Percentiles rank a stretch among this genome's conserved stretches.
These are phyloP conservation scores for Diarsia brunnea DNA, from an alignment of 2,888 invertebrate species.

Conservation along the genomic window DNA sequence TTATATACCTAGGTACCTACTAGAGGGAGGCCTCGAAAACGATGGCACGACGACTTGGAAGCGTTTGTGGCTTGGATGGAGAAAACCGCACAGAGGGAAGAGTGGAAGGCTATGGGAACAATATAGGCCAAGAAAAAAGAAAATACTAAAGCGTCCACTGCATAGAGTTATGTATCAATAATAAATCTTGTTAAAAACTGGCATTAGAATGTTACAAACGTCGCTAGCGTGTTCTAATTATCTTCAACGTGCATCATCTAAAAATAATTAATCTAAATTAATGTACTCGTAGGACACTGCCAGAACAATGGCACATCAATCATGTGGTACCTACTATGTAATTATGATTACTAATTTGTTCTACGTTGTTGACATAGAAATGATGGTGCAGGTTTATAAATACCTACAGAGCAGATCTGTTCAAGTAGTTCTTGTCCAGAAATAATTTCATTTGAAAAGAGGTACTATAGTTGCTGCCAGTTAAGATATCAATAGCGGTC, in stretches of 20 bases:
- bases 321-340: constrained; percentile 3
- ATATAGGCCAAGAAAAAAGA: no score
- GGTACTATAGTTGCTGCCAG: no score
- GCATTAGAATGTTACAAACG: not conserved
- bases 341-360: constrained; percentile 13
- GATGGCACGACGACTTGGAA: no score
- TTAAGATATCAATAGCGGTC: no score
- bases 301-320: constrained; percentile 35
- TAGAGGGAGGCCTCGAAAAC: no score
- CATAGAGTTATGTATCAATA: not conserved
- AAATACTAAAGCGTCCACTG: no score
- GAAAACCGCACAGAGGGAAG: no score
- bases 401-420: not conserved
- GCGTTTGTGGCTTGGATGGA: no score
- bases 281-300: constrained; percentile 19
- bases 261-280: constrained; percentile 44
- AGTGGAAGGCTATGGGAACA: no score
- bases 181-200: not conserved
- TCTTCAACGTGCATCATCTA: not conserved
- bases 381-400: not conserved
- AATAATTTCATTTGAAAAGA: not conserved
- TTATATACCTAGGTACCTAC: no score
- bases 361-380: not conserved
- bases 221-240: not conserved
- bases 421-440: not conserved